Percentiles rank a stretch among this genome's conserved stretches.
phyloP scores from a whole-genome alignment of 1,140 invertebrate species.

The Probaryconus sp. region DNA sequence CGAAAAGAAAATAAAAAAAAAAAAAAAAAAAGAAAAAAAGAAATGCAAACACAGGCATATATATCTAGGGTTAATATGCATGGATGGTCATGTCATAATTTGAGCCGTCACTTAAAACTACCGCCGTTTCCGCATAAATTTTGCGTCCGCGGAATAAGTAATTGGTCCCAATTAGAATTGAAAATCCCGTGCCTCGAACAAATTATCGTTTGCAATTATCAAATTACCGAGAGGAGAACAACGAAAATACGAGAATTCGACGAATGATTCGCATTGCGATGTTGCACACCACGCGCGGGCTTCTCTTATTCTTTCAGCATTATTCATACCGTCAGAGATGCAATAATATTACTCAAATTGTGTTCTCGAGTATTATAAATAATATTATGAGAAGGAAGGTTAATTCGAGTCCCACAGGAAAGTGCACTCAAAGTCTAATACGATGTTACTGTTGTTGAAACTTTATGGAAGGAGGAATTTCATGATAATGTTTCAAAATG shows the following conservation, averaged over 20 bases:
- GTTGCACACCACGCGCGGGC: not conserved
- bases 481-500: conserved; percentile 31
- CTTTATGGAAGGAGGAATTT: conserved; percentile 32
- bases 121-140: conserved; percentile 41
- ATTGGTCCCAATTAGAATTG: conserved; percentile 43
- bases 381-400: conserved; percentile 30
- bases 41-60: no score
- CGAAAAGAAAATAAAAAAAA: not conserved
- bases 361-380: conserved; percentile 33
- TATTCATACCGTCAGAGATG: not conserved
- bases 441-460: no score
- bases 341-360: conserved; percentile 20
- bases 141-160: conserved; percentile 40
- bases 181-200: conserved; percentile 37
- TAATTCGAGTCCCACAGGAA: conserved; percentile 27
- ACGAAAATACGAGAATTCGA: not conserved
- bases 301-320: not conserved
- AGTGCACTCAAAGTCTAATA: conserved; percentile 7
- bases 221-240: conserved; percentile 20
- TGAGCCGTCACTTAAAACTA: conserved; percentile 28
- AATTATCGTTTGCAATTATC: conserved; percentile 46
- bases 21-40: not conserved
- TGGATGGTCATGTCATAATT: conserved; percentile 17
- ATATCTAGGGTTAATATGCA: conserved; percentile 11
- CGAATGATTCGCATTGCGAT: conserved; percentile 31